Evolutionary conservation across 2,113 vertebrate species (phyloP), one percentile per base, ranked within the genome.

Genomic region (Leuciscus idus): DNA sequence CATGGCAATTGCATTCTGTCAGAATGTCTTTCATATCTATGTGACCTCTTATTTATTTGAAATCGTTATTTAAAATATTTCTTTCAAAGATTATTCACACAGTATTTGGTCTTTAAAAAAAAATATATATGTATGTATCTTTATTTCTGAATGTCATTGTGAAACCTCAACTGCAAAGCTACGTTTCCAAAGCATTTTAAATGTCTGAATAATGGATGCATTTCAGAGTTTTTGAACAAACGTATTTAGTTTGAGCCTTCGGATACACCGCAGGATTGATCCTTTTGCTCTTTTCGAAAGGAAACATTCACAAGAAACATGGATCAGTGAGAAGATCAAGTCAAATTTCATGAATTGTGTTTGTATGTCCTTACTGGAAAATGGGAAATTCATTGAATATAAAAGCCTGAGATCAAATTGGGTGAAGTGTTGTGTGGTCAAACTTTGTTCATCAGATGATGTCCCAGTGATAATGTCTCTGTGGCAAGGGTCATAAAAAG

Each of bases 21-120:
- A 88, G 93, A 94, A 92, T 94, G 91, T 93, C 92, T 91, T 92
- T 92, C 84, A 94, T 91, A 92, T 91, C 70, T 88, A 89, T 86
- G 87, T 92, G 88, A 83, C 90, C 90, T 91, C 90, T 93, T 94
- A 94, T 94, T 94, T 95, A 95, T 95, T 91, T 72, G 81, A 93
- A 94, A 94, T 90, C 9, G 88, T 93, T 92, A 95, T 94, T 93
- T 93, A 95, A 94, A 88, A 90, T 83, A 87, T 73, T 92, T 76
- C 90, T 90, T 93, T 90, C 84, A 91, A 90, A 92, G 66, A 86
- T 74, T 89, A 91, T 93, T 91, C 92, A 90, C 62, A 92, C 92
- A 94, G 94, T 95, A 94, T 95, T 94, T 85, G 85, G 4, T 86
- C 92, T 86, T 90, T 66, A 30, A 50, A 28, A 64, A 55, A 52